Percentiles rank a stretch among this genome's conserved stretches.
These are phyloP conservation scores for Macrotus californicus DNA, from an alignment of 2,113 vertebrate species.

Conservation along the genomic window DNA sequence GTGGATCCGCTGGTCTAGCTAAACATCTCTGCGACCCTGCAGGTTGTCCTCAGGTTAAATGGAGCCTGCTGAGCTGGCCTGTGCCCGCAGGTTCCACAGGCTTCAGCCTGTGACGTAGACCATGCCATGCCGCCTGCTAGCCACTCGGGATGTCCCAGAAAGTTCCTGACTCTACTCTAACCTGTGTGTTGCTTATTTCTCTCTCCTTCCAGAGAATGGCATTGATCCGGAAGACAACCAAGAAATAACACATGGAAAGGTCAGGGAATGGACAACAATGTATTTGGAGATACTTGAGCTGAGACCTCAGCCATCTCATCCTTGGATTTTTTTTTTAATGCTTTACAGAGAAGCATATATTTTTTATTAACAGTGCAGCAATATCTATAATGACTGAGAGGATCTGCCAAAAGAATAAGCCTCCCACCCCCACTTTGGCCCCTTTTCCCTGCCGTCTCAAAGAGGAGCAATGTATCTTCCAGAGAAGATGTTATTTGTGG, in stretches of 20 bases:
- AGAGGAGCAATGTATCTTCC: constrained; percentile 64
- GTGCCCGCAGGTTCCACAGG: not conserved
- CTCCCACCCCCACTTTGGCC: constrained; percentile 52
- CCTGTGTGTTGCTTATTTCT: not conserved
- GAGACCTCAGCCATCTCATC: constrained; percentile 73
- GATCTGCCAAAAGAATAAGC: constrained; percentile 78
- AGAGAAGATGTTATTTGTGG: constrained; percentile 78
- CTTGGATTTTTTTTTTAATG: constrained; percentile 80
- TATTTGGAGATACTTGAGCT: constrained; percentile 70
- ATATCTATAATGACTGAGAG: constrained; percentile 80
- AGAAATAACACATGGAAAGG: constrained; percentile 87
- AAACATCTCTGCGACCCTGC: not conserved
- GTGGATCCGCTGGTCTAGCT: not conserved
- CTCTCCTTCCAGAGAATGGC: constrained; percentile 93
- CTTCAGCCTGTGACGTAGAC: not conserved
- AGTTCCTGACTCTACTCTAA: not conserved
- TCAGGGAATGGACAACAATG: constrained; percentile 56
- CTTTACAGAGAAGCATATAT: constrained; percentile 84
- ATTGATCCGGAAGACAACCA: constrained; percentile 98
- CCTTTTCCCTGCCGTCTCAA: constrained; percentile 53
- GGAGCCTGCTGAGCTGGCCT: not conserved
- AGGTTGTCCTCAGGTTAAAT: not conserved
- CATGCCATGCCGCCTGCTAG: not conserved
- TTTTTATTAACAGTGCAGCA: constrained; percentile 82
- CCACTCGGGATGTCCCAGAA: not conserved